These are phyloP conservation scores for Callitettix versicolor DNA, from an alignment of 1,140 invertebrate species.

Conservation along the genomic window DNA sequence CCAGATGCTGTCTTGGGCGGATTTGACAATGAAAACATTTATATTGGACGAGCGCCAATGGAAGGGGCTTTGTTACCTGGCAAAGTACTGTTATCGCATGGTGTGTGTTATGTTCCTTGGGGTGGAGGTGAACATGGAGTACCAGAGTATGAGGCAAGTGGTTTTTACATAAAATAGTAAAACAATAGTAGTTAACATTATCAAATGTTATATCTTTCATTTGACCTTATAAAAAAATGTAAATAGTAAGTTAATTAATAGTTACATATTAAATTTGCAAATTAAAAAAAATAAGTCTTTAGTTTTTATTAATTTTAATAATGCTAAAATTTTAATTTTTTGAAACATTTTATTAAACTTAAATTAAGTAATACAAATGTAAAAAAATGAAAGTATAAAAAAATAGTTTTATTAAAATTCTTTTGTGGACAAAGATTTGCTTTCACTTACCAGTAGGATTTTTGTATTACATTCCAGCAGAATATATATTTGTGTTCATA, in stretches of 20 bases:
- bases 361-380: too few species aligned
- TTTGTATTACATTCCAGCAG: too few species aligned
- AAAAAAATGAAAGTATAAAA: too few species aligned
- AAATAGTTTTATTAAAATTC: background rate
- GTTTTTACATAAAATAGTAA: background rate
- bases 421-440: background rate
- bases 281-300: too few species aligned
- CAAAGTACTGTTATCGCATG: constrained; percentile 60
- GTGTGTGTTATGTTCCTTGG: constrained; percentile 64
- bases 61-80: constrained; percentile 68
- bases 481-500: background rate
- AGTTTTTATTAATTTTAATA: too few species aligned
- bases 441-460: background rate
- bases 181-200: too few species aligned
- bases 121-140: constrained; percentile 66
- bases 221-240: too few species aligned
- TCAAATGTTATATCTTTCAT: too few species aligned
- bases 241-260: too few species aligned
- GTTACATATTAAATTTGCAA: too few species aligned
- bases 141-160: constrained; percentile 55
- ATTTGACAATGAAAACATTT: constrained; percentile 60
- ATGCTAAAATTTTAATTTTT: too few species aligned
- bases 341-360: too few species aligned
- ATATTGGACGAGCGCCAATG: constrained; percentile 57
- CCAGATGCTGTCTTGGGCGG: constrained; percentile 61